phyloP scores from a whole-genome alignment of 2,888 invertebrate species.

The Cheiracanthium punctorium region DNA sequence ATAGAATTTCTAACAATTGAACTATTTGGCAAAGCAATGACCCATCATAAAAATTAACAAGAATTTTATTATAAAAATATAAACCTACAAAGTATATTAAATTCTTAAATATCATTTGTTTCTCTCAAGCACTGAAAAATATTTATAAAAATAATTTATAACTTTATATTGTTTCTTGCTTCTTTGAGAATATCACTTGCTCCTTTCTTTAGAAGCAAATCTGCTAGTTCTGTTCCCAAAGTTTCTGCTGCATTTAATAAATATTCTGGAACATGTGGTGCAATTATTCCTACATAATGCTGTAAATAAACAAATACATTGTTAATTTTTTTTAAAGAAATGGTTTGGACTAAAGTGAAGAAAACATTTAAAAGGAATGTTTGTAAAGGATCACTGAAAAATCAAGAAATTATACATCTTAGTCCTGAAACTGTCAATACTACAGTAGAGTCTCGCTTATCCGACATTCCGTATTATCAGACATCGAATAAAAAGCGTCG shows the following conservation, averaged over 20 bases:
- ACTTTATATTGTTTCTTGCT: slow-evolving; percentile 40
- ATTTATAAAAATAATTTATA: neutral
- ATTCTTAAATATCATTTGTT: too few species aligned
- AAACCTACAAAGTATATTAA: slow-evolving; percentile 23
- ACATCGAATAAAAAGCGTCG: too few species aligned
- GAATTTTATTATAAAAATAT: slow-evolving; percentile 24
- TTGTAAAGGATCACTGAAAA: too few species aligned
- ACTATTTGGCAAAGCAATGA: neutral
- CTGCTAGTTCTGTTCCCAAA: slow-evolving; percentile 49
- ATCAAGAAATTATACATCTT: too few species aligned
- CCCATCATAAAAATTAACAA: neutral
- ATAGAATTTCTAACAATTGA: neutral
- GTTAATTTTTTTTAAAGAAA: neutral
- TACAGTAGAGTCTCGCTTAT: too few species aligned
- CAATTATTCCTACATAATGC: slow-evolving; percentile 54
- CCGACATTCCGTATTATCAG: too few species aligned
- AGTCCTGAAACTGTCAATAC: too few species aligned
- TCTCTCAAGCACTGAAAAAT: neutral
- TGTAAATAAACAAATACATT: slow-evolving; percentile 11
- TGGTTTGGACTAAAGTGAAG: too few species aligned
- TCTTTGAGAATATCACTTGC: slow-evolving; percentile 69
- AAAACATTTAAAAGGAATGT: too few species aligned
- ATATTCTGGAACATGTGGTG: slow-evolving; percentile 36
- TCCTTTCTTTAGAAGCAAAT: slow-evolving; percentile 56
- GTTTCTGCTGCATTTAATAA: slow-evolving; percentile 34